Evolutionary conservation across 2,113 vertebrate genomes (phyloP).

Genomic region (Leptobrachium ailaonicum): DNA sequence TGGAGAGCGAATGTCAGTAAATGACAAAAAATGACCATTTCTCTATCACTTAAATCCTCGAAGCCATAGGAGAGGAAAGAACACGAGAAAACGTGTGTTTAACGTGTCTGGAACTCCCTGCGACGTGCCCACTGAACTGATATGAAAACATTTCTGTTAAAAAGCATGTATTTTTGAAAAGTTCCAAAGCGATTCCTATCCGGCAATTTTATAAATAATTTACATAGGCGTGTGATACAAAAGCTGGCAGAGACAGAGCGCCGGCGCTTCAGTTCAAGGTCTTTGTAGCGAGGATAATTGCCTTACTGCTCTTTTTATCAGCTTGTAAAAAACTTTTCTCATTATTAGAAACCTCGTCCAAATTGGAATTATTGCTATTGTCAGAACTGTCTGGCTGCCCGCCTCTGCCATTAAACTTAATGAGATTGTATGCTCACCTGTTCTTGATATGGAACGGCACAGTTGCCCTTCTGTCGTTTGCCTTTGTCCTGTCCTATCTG

Average conservation of each 20-base stretch:
- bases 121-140: neutral
- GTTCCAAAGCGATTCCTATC: neutral
- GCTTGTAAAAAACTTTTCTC: conserved; percentile 17
- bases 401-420: conserved; percentile 24
- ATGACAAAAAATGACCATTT: too few species aligned
- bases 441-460: conserved; percentile 10
- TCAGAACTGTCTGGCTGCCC: conserved; percentile 4
- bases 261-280: neutral
- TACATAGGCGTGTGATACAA: neutral
- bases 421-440: conserved; percentile 26
- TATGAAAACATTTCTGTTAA: neutral
- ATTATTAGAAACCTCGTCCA: conserved; percentile 32
- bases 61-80: too few species aligned
- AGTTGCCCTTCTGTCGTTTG: conserved; percentile 17
- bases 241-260: neutral
- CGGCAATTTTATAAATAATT: neutral
- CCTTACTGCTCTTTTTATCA: conserved; percentile 8
- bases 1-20: too few species aligned
- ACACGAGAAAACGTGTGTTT: too few species aligned
- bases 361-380: conserved; percentile 42
- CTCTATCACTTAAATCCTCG: too few species aligned
- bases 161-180: neutral
- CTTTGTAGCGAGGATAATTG: conserved; percentile 19
- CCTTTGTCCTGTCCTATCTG: neutral
- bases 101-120: too few species aligned